phyloP scores from a whole-genome alignment of 2,888 invertebrate genomes.

The Cryptocephalus primarius region DNA sequence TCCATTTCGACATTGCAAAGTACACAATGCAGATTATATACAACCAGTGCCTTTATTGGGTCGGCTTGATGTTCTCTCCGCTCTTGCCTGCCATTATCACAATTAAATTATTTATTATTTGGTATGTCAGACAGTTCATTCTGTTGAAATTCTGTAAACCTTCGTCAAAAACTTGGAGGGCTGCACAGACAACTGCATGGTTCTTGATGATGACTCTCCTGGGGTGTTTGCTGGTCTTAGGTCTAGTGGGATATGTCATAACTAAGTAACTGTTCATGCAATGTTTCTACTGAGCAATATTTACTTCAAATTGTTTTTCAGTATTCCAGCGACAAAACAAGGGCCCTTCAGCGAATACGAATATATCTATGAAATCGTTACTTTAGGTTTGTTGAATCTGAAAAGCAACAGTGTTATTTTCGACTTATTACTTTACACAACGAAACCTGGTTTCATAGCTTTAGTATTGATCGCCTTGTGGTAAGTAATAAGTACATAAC shows the following conservation, averaged over 20 bases:
- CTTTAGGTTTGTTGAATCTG: slow-evolving; percentile 44
- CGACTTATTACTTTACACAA: slow-evolving; percentile 38
- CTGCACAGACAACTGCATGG: slow-evolving; percentile 66
- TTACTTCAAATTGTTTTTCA: slow-evolving; percentile 23
- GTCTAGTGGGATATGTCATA: slow-evolving; percentile 53
- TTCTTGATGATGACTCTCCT: slow-evolving; percentile 57
- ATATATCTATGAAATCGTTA: slow-evolving; percentile 47
- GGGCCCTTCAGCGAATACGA: slow-evolving; percentile 51
- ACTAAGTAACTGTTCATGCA: slow-evolving; percentile 13
- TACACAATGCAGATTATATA: slow-evolving; percentile 69
- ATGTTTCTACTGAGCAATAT: no score
- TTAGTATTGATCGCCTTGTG: slow-evolving; percentile 49
- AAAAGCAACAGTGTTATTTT: slow-evolving; percentile 38
- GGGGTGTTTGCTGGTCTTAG: slow-evolving; percentile 49
- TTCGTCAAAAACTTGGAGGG: slow-evolving; percentile 53
- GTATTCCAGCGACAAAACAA: slow-evolving; percentile 44
- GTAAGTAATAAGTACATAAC: slow-evolving; percentile 30
- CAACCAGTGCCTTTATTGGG: slow-evolving; percentile 69
- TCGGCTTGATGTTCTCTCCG: slow-evolving; percentile 65
- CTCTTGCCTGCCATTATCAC: slow-evolving; percentile 52
- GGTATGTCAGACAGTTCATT: slow-evolving; percentile 56
- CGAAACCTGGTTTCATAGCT: slow-evolving; percentile 51
- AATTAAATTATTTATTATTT: slow-evolving; percentile 57
- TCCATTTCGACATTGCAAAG: slow-evolving; percentile 62
- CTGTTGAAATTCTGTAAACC: slow-evolving; percentile 57